Evolutionary conservation across 2,888 invertebrate species (phyloP), one percentile per base, ranked within the genome.

Genomic region (Leptinotarsa rubiginosa): DNA sequence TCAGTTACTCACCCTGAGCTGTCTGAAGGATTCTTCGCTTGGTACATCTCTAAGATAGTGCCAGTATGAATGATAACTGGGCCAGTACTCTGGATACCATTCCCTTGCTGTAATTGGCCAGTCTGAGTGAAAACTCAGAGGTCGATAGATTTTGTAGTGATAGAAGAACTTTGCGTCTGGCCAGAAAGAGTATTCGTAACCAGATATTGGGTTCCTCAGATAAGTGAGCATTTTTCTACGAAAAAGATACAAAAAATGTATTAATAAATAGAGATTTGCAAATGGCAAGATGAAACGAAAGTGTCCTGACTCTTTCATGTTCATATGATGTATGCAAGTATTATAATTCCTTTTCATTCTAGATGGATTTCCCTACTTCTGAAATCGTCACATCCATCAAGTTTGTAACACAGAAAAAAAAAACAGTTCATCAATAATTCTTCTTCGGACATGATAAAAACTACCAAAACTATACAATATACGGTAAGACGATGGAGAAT

Each of bases 101-200:
- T 82, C 82, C 66, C 83, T 80, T 2, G 79, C 73, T 47, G 79
- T 83, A 7, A 82, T 74, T 13, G 82, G 81, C 82, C 82, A 83
- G 54, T 83, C 81, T 16, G 71, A 69, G 59, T 83, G 77, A 68
- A 82, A 83, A 71, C 81, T 81, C 5, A 82, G 71, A 10, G 83
- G 83, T 74, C 83, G 77, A 72, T 83, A 83, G 49, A 83, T 83
- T 75, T 80, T 83, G 73, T 83, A 83, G 77, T 83, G 83, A 76
- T 83, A 83, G 72, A 78, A 81, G 67, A 83, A 83, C 71, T 79
- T 81, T 73, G 83, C 82, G 65, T 83, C 83, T 0, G 83, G 83
- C 81, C 81, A 83, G 66, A 80, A 81, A 1, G 83, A 83, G 72
- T 82, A 83, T 79, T 83, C 83, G 68, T 75, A 80, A 7, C 82